These are phyloP conservation scores for Torymus aiolomorphi DNA, from an alignment of 2,888 invertebrate species.

Conservation along the genomic window DNA sequence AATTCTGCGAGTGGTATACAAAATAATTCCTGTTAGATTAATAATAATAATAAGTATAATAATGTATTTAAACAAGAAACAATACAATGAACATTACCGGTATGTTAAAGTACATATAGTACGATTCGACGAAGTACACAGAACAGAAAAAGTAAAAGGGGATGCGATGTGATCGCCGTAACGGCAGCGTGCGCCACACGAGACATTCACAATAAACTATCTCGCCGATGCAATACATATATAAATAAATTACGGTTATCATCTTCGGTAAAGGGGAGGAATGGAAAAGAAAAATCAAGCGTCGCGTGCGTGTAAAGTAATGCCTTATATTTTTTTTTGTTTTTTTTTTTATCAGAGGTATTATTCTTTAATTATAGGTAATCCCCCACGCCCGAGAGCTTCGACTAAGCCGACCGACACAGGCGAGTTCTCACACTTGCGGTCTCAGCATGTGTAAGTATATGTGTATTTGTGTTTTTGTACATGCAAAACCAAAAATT, in stretches of 20 bases:
- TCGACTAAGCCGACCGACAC: constrained; percentile 6
- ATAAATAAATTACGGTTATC: constrained; percentile 42
- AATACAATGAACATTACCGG: constrained; percentile 40
- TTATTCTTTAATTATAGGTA: constrained; percentile 35
- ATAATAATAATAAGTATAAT: constrained; percentile 33
- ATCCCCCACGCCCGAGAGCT: constrained; percentile 13
- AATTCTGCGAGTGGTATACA: constrained; percentile 63
- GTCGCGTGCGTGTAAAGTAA: constrained; percentile 39
- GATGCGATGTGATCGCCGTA: constrained; percentile 24
- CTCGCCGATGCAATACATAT: background rate
- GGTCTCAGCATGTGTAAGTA: too few species aligned
- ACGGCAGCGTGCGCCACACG: constrained; percentile 1
- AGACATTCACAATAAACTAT: too few species aligned
- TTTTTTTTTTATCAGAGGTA: constrained; percentile 42
- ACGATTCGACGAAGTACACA: constrained; percentile 28
- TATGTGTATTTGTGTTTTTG: too few species aligned
- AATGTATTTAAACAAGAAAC: constrained; percentile 23
- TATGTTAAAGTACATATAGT: constrained; percentile 28
- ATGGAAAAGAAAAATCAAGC: constrained; percentile 33
- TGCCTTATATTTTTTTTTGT: background rate
- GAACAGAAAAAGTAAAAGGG: background rate
- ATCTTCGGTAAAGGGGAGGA: constrained; percentile 2
- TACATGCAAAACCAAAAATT: too few species aligned
- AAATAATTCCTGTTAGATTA: constrained; percentile 64
- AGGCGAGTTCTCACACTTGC: constrained; percentile 38